Percentiles rank a stretch among this genome's conserved stretches.
Evolutionary conservation across 2,113 vertebrate genomes (phyloP).

Genomic region (Leptodactylus fuscus): DNA sequence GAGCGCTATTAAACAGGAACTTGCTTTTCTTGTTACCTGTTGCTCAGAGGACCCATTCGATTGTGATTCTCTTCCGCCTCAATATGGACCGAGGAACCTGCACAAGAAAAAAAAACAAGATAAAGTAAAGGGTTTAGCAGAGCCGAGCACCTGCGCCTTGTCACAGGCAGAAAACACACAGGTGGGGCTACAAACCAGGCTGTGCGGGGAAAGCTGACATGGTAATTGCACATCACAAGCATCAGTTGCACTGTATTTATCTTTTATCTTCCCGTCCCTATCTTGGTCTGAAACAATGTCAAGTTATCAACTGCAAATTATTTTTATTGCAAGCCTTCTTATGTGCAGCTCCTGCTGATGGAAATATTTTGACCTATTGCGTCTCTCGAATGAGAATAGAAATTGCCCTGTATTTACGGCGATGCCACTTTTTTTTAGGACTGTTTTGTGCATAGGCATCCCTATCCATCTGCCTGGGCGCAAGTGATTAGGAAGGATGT

Average conservation of each 20-base stretch:
- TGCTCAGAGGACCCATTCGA: constrained; percentile 40
- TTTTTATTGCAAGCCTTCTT: constrained; percentile 25
- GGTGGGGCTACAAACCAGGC: constrained; percentile 24
- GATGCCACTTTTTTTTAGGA: constrained; percentile 11
- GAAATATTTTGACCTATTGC: constrained; percentile 38
- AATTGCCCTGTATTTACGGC: constrained; percentile 6
- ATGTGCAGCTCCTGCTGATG: constrained; percentile 8
- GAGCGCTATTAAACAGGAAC: neutral
- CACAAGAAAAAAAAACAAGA: neutral
- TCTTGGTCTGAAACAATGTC: constrained; percentile 54
- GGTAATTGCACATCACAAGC: constrained; percentile 46
- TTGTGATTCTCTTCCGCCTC: neutral
- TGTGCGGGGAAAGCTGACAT: constrained; percentile 39
- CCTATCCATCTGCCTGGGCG: neutral
- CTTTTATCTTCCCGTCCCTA: constrained; percentile 46
- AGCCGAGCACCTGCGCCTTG: constrained; percentile 23
- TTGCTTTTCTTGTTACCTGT: neutral
- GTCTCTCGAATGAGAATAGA: constrained; percentile 26
- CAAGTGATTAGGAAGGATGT: neutral
- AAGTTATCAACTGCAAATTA: constrained; percentile 46
- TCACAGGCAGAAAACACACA: constrained; percentile 9
- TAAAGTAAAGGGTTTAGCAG: neutral
- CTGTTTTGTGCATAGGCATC: constrained; percentile 1
- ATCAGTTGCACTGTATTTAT: constrained; percentile 51
- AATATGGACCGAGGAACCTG: constrained; percentile 7